These are phyloP conservation scores for Euleptes europaea DNA, from an alignment of 2,113 vertebrate species.

Conservation along the genomic window DNA sequence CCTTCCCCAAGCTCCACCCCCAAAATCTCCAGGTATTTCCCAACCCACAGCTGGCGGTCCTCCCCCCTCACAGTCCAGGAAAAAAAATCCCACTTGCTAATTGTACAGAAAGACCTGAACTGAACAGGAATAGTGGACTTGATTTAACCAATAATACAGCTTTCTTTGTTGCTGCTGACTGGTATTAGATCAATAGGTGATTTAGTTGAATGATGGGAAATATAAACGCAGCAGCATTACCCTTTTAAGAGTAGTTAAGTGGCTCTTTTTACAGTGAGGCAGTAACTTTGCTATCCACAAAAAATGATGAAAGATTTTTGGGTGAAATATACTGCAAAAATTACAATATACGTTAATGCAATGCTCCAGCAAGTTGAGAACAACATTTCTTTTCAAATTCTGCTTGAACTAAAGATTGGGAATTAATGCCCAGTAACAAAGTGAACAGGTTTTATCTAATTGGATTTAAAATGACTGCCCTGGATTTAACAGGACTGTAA, in stretches of 20 bases:
- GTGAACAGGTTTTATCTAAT: conserved; percentile 22
- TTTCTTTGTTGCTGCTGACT: not conserved
- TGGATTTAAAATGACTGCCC: conserved; percentile 34
- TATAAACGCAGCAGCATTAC: not conserved
- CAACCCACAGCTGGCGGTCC: too few species aligned
- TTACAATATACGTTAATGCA: not conserved
- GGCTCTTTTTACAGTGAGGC: not conserved
- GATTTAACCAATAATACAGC: not conserved
- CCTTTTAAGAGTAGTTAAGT: not conserved
- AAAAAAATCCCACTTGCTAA: not conserved
- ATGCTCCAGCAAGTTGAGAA: not conserved
- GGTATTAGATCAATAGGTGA: not conserved
- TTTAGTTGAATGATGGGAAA: not conserved
- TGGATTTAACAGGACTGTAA: conserved; percentile 41
- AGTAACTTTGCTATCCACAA: not conserved
- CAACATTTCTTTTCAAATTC: not conserved
- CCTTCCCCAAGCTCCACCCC: too few species aligned
- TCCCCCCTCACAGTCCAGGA: too few species aligned
- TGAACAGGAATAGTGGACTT: not conserved
- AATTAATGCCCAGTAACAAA: conserved; percentile 15
- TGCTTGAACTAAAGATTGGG: not conserved
- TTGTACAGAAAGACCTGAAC: not conserved
- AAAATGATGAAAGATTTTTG: not conserved
- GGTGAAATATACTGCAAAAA: not conserved
- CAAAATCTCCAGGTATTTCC: too few species aligned